Base-by-base conservation (phyloP, 1,140 invertebrate species). In the Samia ricini region DNA sequence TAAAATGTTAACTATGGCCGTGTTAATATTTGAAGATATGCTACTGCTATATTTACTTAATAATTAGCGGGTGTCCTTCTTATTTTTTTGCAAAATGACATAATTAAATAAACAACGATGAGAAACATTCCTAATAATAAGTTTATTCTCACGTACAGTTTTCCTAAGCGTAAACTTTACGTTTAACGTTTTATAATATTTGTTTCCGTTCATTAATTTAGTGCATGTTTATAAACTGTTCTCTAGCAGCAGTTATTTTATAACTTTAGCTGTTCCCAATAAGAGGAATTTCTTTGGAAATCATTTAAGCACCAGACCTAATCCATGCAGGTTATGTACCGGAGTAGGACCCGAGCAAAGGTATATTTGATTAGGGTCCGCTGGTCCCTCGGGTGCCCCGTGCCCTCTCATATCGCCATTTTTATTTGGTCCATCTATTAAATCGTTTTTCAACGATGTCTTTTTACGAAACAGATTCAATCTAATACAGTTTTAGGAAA, bases 381-480 rank as follows among this genome's bases (percentile, higher is more conserved):
- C 3, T 20, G 15, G 51, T 22, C 51, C 51, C 51, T 21, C 18
- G 23, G 20, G 33, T 15, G 33, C 7, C 33, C 33, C 33, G 33
- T 42, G 33, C 12, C 33, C 33, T 42, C 33, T 42, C 33, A 42
- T 42, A 42, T 42, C 33, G 33, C 51, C 20, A 52, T 52, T 52
- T 52, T 52, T 52, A 52, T 52, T 52, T 52, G 51, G 51, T n/a
- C 51, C 51, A 52, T 52, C 51, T 52, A 52, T 52, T 52, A 52
- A 52, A 52, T 52, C 51, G 51, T 52, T 22, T 52, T 52, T 52
- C 51, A 52, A 52, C 51, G 51, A 52, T 23, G 51, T 20, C 51
- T n/a, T 21, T 20, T 22, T 23, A 42, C 33, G 33, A 21, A 52
- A 52, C 51, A 52, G 51, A 21, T 52, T 52, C 23, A 22, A 52